Base-by-base conservation (phyloP, 1,140 invertebrate species). In the Drosophila cardini region DNA sequence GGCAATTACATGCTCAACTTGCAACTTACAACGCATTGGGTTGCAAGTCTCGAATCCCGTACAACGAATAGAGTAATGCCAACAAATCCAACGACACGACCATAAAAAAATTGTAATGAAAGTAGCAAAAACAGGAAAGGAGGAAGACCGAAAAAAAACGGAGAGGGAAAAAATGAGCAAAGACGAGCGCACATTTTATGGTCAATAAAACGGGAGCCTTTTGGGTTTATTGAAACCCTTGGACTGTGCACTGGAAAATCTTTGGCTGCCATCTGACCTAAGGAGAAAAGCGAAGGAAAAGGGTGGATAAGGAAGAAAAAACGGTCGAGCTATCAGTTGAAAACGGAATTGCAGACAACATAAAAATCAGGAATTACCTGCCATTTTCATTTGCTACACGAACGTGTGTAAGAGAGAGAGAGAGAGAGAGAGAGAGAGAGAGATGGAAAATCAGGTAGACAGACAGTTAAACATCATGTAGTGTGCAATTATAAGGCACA, bases 201-300 rank as follows among this genome's bases (percentile, higher is more conserved):
- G 83, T 79, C 83, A 82, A 86, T 86, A 81, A 86, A 80, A 58
- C 48, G 78, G 50, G 64, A 70, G 65, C 76, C 83, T 68, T 87
- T 86, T 68, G 76, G 61, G 79, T 68, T 70, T 70, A 79, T 72
- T 71, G 82, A 81, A 83, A 71, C 76, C 83, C 64, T 72, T 83
- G 61, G 71, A 86, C 64, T 86, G 82, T 64, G 68, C 82, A 76
- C 82, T 77, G 67, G 64, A 63, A 69, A 78, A 82, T 86, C 75
- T 74, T 72, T 72, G 40, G 46, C 13, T 57, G 34, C 67, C 52
- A 78, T 52, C 75, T 87, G 71, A 57, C 63, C 75, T 70, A 61
- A 32, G 58, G 43, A 62, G 53, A 18, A 15, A 2, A 21, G 18
- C 6, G 16, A 55, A 55, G 57, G 4, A 26, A 26, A 0, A 26